A percentile compares a stretch with the other conserved stretches of the same genome.
Evolutionary conservation across 1,140 invertebrate species (phyloP).

Genomic region (Semibalanus balanoides): DNA sequence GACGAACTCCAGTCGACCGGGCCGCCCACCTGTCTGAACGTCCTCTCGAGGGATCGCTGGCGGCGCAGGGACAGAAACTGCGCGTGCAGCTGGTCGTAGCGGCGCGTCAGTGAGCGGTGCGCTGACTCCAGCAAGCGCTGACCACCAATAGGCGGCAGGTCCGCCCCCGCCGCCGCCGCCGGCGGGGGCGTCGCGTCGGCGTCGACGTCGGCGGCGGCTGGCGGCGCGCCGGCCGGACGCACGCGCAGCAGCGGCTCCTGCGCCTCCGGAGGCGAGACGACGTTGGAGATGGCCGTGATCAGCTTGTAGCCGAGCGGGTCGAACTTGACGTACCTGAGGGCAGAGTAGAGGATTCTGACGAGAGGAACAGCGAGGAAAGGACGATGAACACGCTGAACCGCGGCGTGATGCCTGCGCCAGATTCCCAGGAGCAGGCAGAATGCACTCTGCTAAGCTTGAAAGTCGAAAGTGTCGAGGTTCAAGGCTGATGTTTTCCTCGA

Average conservation of each 20-base stretch:
- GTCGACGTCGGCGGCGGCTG: background rate
- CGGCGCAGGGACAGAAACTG: constrained; percentile 3
- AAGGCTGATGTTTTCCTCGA: no score
- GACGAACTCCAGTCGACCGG: no score
- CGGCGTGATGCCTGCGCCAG: no score
- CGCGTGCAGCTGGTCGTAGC: constrained; percentile 3
- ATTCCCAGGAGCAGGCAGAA: no score
- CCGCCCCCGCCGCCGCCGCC: background rate
- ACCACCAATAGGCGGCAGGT: background rate
- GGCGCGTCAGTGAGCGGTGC: background rate
- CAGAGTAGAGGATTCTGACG: no score
- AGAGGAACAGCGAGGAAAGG: no score
- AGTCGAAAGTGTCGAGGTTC: no score
- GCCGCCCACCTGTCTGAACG: background rate
- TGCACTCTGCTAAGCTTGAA: no score
- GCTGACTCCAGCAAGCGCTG: background rate
- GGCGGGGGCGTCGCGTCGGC: background rate
- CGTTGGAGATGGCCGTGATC: constrained; percentile 70
- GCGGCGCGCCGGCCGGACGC: background rate
- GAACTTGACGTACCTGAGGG: constrained; percentile 63
- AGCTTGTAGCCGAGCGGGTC: constrained; percentile 64
- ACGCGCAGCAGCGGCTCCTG: background rate
- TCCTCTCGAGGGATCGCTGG: background rate
- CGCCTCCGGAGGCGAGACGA: background rate
- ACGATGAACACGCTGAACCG: no score